Conservation (phyloP, 2,113 vertebrate genomes). For the Amphiprion ocellaris region DNA sequence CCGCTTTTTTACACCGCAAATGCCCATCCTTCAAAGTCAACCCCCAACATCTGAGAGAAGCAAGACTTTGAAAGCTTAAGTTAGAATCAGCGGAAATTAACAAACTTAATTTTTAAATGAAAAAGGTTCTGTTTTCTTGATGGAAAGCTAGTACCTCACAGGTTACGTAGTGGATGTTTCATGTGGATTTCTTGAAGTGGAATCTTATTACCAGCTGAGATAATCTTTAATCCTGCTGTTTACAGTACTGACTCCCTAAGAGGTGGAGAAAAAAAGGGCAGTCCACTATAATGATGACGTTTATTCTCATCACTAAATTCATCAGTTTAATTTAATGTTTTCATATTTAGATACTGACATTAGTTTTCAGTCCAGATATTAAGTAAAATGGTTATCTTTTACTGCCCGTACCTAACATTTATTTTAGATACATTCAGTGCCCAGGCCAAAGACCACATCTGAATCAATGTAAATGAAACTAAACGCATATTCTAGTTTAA, state of each 20-base stretch:
- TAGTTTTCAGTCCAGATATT: constrained; percentile 48
- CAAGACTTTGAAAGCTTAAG: constrained; percentile 41
- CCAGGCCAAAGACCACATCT: constrained; percentile 17
- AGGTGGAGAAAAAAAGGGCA: constrained; percentile 24
- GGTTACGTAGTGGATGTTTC: constrained; percentile 5
- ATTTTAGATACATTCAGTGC: constrained; percentile 37
- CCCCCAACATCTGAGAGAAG: constrained; percentile 68
- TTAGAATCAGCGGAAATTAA: constrained; percentile 46
- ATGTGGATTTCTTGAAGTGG: constrained; percentile 16
- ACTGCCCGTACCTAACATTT: background rate
- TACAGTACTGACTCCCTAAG: constrained; percentile 25
- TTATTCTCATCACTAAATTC: constrained; percentile 56
- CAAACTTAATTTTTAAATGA: constrained; percentile 40
- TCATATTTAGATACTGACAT: constrained; percentile 41
- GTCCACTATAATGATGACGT: constrained; percentile 22
- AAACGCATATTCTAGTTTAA: constrained; percentile 28
- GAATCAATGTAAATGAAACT: constrained; percentile 23
- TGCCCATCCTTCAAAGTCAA: constrained; percentile 72
- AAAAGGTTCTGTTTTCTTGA: constrained; percentile 1
- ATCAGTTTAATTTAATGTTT: constrained; percentile 59
- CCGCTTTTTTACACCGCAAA: constrained; percentile 44
- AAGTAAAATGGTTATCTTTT: constrained; percentile 26
- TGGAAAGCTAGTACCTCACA: constrained; percentile 13
- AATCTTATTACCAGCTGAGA: constrained; percentile 15
- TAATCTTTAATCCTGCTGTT: constrained; percentile 61